These are phyloP conservation scores for Clitarchus hookeri DNA, from an alignment of 2,888 invertebrate genomes.

Conservation along the genomic window DNA sequence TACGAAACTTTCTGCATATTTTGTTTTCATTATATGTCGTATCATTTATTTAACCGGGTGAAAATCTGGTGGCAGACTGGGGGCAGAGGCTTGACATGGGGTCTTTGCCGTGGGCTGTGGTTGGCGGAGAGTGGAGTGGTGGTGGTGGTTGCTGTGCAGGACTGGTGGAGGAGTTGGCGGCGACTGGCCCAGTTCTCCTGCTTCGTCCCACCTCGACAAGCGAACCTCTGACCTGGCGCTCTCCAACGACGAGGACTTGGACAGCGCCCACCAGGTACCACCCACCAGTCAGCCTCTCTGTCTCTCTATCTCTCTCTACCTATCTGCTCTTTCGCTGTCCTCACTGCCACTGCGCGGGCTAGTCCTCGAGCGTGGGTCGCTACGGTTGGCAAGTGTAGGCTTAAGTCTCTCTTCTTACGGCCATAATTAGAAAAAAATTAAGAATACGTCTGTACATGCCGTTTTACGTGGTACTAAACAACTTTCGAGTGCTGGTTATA, in stretches of 20 bases:
- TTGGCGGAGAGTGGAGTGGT: not conserved
- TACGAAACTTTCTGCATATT: too few species aligned
- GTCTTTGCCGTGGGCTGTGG: not conserved
- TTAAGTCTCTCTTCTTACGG: too few species aligned
- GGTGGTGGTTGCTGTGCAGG: conserved; percentile 30
- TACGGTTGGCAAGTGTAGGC: too few species aligned
- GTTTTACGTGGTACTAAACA: too few species aligned
- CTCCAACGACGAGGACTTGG: conserved; percentile 56
- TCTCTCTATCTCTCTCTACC: conserved; percentile 8
- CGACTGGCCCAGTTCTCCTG: conserved; percentile 35
- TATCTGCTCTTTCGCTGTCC: not conserved
- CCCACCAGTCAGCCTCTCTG: conserved; percentile 24
- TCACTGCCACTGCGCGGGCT: too few species aligned
- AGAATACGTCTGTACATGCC: too few species aligned
- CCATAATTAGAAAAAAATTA: too few species aligned
- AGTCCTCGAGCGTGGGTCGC: too few species aligned
- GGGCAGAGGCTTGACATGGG: not conserved
- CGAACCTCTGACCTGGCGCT: conserved; percentile 56
- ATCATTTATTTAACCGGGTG: too few species aligned
- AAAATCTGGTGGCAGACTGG: too few species aligned
- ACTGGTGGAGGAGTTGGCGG: conserved; percentile 26
- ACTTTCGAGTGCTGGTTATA: too few species aligned
- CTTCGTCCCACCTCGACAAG: conserved; percentile 37
- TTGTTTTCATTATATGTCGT: too few species aligned
- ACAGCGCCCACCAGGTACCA: conserved; percentile 43